These are phyloP conservation scores for Alcedo atthis DNA, from an alignment of 2,797 vertebrate species.

Conservation along the genomic window DNA sequence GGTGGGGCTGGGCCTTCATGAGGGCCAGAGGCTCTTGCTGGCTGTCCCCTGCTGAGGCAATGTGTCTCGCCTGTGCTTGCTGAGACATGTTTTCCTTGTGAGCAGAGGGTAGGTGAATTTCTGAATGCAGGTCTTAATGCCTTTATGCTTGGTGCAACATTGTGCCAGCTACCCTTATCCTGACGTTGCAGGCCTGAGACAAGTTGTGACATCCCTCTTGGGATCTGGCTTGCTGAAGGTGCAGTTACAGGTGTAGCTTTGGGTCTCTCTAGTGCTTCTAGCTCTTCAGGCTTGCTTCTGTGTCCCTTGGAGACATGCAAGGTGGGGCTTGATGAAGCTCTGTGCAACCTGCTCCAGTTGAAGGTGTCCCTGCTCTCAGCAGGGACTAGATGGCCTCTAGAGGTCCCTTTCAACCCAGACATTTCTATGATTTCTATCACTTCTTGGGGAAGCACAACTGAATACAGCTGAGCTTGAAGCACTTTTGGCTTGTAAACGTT, in stretches of 20 bases:
- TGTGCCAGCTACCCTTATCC: neutral
- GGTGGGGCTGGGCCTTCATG: neutral
- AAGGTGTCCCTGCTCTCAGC: too few relatives aligned
- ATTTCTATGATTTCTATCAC: too few relatives aligned
- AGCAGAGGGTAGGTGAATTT: neutral
- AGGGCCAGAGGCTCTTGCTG: neutral
- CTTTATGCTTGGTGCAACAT: neutral
- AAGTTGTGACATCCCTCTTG: neutral
- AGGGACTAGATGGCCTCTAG: too few relatives aligned
- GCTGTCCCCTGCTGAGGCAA: neutral
- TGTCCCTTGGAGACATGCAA: rapidly evolving
- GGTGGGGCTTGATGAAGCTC: too few relatives aligned
- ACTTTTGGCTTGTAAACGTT: neutral
- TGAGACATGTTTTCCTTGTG: rapidly evolving
- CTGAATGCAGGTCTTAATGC: neutral
- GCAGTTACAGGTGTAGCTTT: neutral
- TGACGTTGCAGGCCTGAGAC: rapidly evolving
- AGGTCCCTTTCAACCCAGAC: too few relatives aligned
- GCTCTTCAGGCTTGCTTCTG: neutral
- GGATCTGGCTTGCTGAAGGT: neutral
- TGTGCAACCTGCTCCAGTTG: too few relatives aligned
- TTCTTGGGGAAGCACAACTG: rapidly evolving
- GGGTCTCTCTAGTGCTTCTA: neutral
- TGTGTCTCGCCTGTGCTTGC: neutral
- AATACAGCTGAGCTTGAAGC: neutral